Evolutionary conservation across 1,140 invertebrate species (phyloP), one percentile per base, ranked within the genome.

Genomic region (Drosophila auraria): DNA sequence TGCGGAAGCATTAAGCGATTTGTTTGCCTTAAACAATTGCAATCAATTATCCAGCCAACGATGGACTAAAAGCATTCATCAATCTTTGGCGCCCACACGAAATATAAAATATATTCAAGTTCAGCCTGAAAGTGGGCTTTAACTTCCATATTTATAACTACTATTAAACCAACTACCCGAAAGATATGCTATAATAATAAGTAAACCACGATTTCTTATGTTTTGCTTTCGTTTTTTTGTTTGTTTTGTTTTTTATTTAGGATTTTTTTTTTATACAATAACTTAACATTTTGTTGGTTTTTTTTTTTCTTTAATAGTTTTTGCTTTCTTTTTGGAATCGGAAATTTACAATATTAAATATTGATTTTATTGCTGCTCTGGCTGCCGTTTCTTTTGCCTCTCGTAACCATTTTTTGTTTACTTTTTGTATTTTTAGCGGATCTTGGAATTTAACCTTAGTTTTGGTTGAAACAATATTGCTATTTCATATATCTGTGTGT

Each of bases 321-420:
- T 89, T 66, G 49, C 69, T 90, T 84, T 61, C 63, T 78, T 86
- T 65, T 89, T 89, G 78, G 83, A 91, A 87, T 91, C 82, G 87
- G 87, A 91, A 91, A 91, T 91, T 75, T 91, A 91, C 87, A 91
- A 91, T 91, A 91, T 91, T 87, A 82, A 71, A 91, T 91, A 91
- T 91, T 91, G 87, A 84, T 91, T 91, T 91, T 71, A 65, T 81
- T 82, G 76, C 78, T 87, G 61, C 56, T 72, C 57, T 62, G 58
- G 65, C 65, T 61, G 58, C 65, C 49, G 51, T 62, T 69, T 45
- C 40, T 60, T 36, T 59, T 74, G 9, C 9, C 33, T 36, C 33
- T 36, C 33, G 33, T 36, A 36, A 36, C 33, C 2, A 2, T 17
- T n/a, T 25, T 59, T 78, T 69, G 56, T 23, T 27, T 76, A 50